Base-by-base conservation (phyloP, 2,888 invertebrate genomes). In the Calephelis perditalis region DNA sequence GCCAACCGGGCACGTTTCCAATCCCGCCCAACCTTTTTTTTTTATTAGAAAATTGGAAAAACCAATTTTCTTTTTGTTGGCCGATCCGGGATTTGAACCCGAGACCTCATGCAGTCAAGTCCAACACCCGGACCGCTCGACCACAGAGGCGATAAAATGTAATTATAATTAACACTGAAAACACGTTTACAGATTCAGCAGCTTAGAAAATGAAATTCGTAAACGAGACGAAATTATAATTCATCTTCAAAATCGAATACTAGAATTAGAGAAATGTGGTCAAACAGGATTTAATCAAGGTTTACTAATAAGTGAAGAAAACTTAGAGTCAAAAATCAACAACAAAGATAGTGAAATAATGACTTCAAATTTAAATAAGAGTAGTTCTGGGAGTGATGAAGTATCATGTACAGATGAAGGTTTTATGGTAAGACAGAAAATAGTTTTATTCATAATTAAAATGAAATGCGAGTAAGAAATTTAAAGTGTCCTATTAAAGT, bases 201-300 rank as follows among this genome's bases (percentile, higher is more conserved):
- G 92, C 67, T 87, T 97, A 78, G 96, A 96, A 81, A 92, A 94
- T 65, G 97, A 97, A 83, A 94, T 97, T n/a, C 91, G 93, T 44
- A 94, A 93, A 72, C 92, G 96, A 46, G 96, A 97, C 76, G 95
- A 95, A 74, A 94, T 96, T 63, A 97, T 97, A 71, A 92, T 92
- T 59, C 94, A 96, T 76, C 91, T 97, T 49, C 95, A 95, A 77
- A 91, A 92, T 69, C 91, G 95, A 72, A 95, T 95, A 71, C 92
- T 93, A 77, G 93, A 95, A 75, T 76, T 95, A 69, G 94, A 95
- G 75, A 82, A 78, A 60, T 65, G 84, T 54, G 88, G 88, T 2
- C 65, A 84, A 26, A 61, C 77, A 57, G 67, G 11, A 74, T 64
- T 67, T 70, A 72, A 7, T 59, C 68, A 37, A 9, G 59, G 45